Base-by-base conservation (phyloP, 2,888 invertebrate genomes). In the Thelaira solivaga region DNA sequence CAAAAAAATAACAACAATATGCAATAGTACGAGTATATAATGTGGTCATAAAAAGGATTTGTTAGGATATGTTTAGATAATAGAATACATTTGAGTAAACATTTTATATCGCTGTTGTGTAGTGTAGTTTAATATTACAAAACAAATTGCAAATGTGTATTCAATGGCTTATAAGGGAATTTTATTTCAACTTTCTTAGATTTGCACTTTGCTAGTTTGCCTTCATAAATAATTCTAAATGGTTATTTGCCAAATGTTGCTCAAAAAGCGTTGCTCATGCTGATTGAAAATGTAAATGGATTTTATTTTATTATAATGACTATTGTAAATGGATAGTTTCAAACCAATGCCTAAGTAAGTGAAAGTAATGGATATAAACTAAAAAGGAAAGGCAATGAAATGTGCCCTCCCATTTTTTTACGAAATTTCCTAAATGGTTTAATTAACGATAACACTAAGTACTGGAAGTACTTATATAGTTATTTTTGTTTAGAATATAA, bases 41-140 rank as follows among this genome's bases (percentile, higher is more conserved):
- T 83, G 84, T 80, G 85, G 83, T 73, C 84, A 86, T 87, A 87
- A 87, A 87, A 87, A 87, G 86, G 87, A 87, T 86, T 86, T 87
- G 84, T 80, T 61, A 55, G 78, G 80, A 79, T 81, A 65, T 76
- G 47, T 67, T 62, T 73, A 65, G 78, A 69, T 74, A 78, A 78
- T 78, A 78, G 78, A 75, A 80, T 68, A 65, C 74, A 74, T 65
- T 47, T 57, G 24, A 39, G 39, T 41, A 64, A 57, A 41, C 24
- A 4, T 8, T 51, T 53, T 18, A 24, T 24, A 7, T 43, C 20
- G 26, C 41, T 4, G 45, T 16, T 24, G 8, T 51, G 36, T 11
- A 16, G 76, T 78, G 69, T 81, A 18, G 80, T 74, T 53, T 53
- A 47, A 59, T 80, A 80, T 77, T 81, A 80, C 80, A n/a, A n/a